Base-by-base conservation (phyloP, 2,113 vertebrate genomes). In the Pseudolaguvia tuberculata region DNA sequence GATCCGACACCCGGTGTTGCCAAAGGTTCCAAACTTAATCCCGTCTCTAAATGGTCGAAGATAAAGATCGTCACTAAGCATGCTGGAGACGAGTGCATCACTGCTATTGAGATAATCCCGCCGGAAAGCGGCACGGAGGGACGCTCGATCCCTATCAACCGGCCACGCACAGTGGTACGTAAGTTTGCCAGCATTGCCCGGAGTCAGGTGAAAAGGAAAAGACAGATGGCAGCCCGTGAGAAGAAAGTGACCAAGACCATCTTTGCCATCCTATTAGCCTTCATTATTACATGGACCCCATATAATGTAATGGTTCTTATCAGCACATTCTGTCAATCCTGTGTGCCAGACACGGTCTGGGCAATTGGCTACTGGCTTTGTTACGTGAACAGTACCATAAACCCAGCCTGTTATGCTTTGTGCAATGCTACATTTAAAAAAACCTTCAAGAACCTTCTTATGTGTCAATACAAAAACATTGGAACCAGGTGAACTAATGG, bases 381-480 rank as follows among this genome's bases (percentile, higher is more conserved):
- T 82, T 99, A 99, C 0, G 96, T 99, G 87, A 99, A 99, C 90
- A 98, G 96, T 76, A 99, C 97, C 77, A 94, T 99, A 87, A 99
- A 99, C 86, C 97, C 97, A 0, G 96, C 96, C 71, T 99, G 96
- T 86, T 99, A 99, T 0, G 96, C 97, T 14, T 92, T 99, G 82
- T 99, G 97, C 90, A 99, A 99, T 0, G 96, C 94, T 84, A 99
- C 97, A 0, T 99, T 99, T 85, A 99, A 99, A 87, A 99, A 99
- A 90, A 99, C 97, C 18, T 99, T 99, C 86, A 95, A 95, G 87
- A 96, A 98, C 86, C 92, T 99, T 78, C 89, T 99, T 67, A 89
- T 97, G 81, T 99, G 97, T 89, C 96, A 99, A 84, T 98, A 98
- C 78, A 96, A 96, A 78, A 98, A 99, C 79, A 97, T 98, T 15